Conservation (phyloP, 2,888 invertebrate genomes). For the Dugesia japonica region DNA sequence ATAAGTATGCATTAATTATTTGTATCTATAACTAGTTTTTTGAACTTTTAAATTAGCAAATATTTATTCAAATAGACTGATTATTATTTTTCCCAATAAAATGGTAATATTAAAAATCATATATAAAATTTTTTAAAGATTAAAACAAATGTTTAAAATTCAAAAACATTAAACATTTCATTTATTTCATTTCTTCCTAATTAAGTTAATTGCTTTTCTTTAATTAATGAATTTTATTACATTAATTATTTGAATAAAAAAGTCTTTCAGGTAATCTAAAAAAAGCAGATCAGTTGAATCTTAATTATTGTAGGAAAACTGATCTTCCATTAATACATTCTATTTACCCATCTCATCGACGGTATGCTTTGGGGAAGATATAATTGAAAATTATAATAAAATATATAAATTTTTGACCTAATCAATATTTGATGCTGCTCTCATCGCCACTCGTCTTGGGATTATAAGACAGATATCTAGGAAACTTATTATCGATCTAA, state of each 20-base stretch:
- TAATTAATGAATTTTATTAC: not conserved
- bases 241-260: slow-evolving; percentile 7
- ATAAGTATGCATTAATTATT: no score
- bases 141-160: no score
- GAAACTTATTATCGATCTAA: slow-evolving; percentile 15
- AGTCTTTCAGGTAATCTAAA: not conserved
- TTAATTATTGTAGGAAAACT: not conserved
- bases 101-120: no score
- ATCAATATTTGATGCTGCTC: not conserved
- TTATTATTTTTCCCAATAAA: no score
- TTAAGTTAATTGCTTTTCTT: slow-evolving; percentile 5
- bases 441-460: slow-evolving; percentile 2
- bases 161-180: no score
- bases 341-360: not conserved
- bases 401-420: not conserved
- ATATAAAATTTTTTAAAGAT: no score
- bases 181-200: not conserved
- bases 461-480: not conserved
- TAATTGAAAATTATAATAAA: slow-evolving; percentile 2
- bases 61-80: no score
- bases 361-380: not conserved
- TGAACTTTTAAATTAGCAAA: no score
- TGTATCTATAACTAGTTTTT: no score
- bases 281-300: not conserved
- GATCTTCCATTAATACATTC: slow-evolving; percentile 8